Evolutionary conservation across 2,888 invertebrate species (phyloP), one percentile per base, ranked within the genome.

Genomic region (Ceratothoa steindachneri): DNA sequence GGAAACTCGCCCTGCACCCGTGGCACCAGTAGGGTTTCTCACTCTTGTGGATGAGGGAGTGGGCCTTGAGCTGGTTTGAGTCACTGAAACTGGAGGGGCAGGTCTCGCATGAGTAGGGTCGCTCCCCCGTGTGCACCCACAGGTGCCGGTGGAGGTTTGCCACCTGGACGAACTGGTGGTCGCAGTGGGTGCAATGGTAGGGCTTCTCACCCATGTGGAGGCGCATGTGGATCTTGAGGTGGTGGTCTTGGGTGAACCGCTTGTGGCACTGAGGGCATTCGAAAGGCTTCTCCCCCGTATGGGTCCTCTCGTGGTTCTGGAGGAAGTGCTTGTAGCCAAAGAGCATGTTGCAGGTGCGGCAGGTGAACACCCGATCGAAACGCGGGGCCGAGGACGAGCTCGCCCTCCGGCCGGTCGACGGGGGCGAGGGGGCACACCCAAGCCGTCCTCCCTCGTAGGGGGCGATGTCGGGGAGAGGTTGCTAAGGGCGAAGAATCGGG

Each of bases 311-410:
- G 85, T 95, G 95, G 84, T 95, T 95, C 85, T 95, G 95, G 68
- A 95, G 87, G 24, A 95, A 95, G 85, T 95, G 95, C 83, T 95
- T 95, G 87, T 95, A 95, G 67, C 95, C 95, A 83, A 95, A 95
- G 12, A 92, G 92, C 80, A 94, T 89, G 77, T 91, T 90, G 86
- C 95, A 95, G 66, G 93, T 89, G 71, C 90, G 90, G 85, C 95
- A 96, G 28, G 92, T 93, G 85, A 95, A 95, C 74, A 91, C 90
- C 83, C 93, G 93, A 82, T 93, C 93, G 1, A 73, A 75, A 19
- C 72, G 72, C 3, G 65, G 60, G 24, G 69, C 71, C 22, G 75
- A 22, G 1, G 73, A 29, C 51, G 75, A n/a, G n/a, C n/a, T n/a
- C n/a, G n/a, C 70, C 22, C 74, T 65, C n/a, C 67, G 55, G 19